These are phyloP conservation scores for Piprites chloris DNA, from an alignment of 2,113 vertebrate species.

Conservation along the genomic window DNA sequence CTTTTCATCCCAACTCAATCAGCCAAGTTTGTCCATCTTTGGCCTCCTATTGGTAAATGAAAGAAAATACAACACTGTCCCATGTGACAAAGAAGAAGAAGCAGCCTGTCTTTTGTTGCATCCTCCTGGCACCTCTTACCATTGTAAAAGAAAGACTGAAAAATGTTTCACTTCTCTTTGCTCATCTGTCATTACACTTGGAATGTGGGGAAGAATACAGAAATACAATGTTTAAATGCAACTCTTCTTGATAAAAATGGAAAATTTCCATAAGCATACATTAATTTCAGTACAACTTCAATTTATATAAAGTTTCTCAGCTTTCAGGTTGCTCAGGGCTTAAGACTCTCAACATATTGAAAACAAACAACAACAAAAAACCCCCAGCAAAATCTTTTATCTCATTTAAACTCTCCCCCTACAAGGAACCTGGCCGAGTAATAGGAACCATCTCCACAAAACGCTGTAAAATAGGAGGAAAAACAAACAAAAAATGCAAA, in stretches of 20 bases:
- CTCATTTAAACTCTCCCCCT: neutral
- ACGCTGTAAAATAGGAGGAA: neutral
- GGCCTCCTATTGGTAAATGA: neutral
- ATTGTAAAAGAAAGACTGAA: neutral
- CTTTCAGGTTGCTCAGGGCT: neutral
- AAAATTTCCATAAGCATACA: neutral
- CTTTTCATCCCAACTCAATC: neutral
- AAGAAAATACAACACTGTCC: neutral
- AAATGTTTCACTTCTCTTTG: neutral
- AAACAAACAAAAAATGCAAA: accelerated
- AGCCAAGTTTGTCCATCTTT: neutral
- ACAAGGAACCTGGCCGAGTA: neutral
- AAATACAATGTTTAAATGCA: neutral
- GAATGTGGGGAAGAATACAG: neutral
- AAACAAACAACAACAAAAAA: neutral
- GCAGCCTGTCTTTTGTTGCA: neutral
- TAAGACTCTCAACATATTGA: neutral
- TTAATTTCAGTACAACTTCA: neutral
- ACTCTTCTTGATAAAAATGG: neutral
- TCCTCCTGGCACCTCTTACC: neutral
- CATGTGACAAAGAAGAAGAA: neutral
- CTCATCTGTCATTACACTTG: neutral
- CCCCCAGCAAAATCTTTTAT: neutral
- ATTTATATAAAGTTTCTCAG: neutral
- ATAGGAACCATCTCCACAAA: neutral